These are phyloP conservation scores for Anolis carolinensis DNA, from an alignment of 2,113 vertebrate genomes.

Conservation along the genomic window DNA sequence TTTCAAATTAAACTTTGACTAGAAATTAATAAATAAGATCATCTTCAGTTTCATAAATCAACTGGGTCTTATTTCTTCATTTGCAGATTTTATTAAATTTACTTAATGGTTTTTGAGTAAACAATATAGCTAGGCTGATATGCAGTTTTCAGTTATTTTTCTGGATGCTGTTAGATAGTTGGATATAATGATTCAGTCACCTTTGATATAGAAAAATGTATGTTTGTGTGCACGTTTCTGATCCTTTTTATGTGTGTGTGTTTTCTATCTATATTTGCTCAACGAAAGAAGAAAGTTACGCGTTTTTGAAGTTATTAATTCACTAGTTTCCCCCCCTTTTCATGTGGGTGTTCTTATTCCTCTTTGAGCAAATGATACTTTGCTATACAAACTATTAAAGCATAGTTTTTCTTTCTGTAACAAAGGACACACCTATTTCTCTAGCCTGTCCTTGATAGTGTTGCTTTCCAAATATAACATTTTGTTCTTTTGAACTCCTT, in stretches of 20 bases:
- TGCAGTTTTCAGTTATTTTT: not conserved
- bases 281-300: not conserved
- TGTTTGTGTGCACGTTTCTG: not conserved
- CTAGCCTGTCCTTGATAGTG: not conserved
- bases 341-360: conserved; percentile 20
- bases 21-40: not conserved
- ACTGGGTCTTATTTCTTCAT: not conserved
- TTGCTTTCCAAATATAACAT: conserved; percentile 24
- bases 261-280: not conserved
- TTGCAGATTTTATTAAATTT: conserved; percentile 2
- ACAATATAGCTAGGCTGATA: not conserved
- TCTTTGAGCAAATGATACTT: conserved; percentile 21
- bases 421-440: conserved; percentile 3
- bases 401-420: not conserved
- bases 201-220: not conserved
- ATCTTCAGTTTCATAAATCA: not conserved
- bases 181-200: not conserved
- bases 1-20: not conserved
- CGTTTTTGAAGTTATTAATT: not conserved
- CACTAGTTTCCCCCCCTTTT: not conserved
- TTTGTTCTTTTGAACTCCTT: conserved; percentile 8
- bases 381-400: not conserved
- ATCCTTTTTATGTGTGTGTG: not conserved
- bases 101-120: not conserved
- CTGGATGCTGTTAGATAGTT: not conserved